Base-by-base conservation (phyloP, 2,113 vertebrate species). In the Eulemur macaco region DNA sequence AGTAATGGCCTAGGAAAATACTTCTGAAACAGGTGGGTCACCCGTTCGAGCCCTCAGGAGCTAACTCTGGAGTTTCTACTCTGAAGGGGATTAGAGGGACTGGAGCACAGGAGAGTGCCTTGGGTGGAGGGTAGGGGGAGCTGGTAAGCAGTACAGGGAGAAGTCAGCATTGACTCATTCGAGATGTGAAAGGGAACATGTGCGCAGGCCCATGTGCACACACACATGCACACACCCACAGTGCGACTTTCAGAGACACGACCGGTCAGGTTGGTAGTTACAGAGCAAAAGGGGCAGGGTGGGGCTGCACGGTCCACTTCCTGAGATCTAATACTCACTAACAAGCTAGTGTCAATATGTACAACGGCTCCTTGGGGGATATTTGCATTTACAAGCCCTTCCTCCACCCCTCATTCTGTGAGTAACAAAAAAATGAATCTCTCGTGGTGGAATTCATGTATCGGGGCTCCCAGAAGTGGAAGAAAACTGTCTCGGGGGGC, bases 21-120 rank as follows among this genome's bases (percentile, higher is more conserved):
- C 15, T 91, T 95, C 50, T 83, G 56, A 86, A 80, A 37, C 15
- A 5, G 37, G n/a, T 56, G 85, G 15, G 84, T 78, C 39, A 84
- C 73, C 50, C n/a, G n/a, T 74, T 90, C 58, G 45, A 96, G 76
- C 54, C 8, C 20, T 39, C 69, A 77, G 63, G 45, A 86, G 69
- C 63, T 54, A 83, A 64, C 58, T 81, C 42, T 52, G 37, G 68
- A 91, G 88, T 94, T 88, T 73, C 86, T 95, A 25, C 27, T 83
- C 17, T 80, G 47, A 86, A n/a, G 85, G 74, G 37, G n/a, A 93
- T 78, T 64, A 25, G 27, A 71, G 42, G 66, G 27, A 74, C 91
- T 89, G 64, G 39, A 84, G 84, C 42, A 47, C 2, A 54, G 37
- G 50, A 64, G 87, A 39, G 39, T 86, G 84, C 60, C 29, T 82